Base-by-base conservation (phyloP, 2,888 invertebrate genomes). In the Macrosiphum euphorbiae region DNA sequence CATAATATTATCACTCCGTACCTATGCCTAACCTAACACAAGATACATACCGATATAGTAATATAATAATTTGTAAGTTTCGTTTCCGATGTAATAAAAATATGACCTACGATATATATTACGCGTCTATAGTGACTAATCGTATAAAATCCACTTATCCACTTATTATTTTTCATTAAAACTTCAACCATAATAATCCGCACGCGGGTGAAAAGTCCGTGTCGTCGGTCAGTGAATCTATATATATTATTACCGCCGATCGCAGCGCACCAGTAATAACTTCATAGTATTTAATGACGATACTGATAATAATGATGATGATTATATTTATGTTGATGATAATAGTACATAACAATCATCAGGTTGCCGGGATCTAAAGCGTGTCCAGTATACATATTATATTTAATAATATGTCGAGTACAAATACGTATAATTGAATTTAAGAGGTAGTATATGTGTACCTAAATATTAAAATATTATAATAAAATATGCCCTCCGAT, bases 111-210 rank as follows among this genome's bases (percentile, higher is more conserved):
- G 3, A 20, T 35, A 78, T 78, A 78, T 16, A 16, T 67, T n/a
- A 58, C 26, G 16, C 5, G 78, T 78, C 35, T 35, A 2, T 52
- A 35, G n/a, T 52, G 24, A 13, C 11, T 90, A 91, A 91, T 91
- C 52, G 35, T 35, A 41, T 91, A 55, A 91, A n/a, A 84, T 91
- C 84, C 84, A 85, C 52, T 91, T 84, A 91, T 91, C 41, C 67
- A 35, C 78, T 50, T 28, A 41, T 91, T 84, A 16, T 55, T 55
- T 84, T 91, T 84, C 84, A 85, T 91, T 84, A 91, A 84, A 91
- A 84, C 84, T 84, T 28, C 16, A 67, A n/a, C 13, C 84, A 41
- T 41, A 55, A 55, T 91, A 85, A 91, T 85, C 84, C 84, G 52
- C 55, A 55, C 16, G 84, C 7, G 52, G 55, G 52, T 28, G 47